A percentile compares a stretch with the other conserved stretches of the same genome.
These are phyloP conservation scores for Lithobius niger DNA, from an alignment of 1,140 invertebrate species.

Conservation along the genomic window DNA sequence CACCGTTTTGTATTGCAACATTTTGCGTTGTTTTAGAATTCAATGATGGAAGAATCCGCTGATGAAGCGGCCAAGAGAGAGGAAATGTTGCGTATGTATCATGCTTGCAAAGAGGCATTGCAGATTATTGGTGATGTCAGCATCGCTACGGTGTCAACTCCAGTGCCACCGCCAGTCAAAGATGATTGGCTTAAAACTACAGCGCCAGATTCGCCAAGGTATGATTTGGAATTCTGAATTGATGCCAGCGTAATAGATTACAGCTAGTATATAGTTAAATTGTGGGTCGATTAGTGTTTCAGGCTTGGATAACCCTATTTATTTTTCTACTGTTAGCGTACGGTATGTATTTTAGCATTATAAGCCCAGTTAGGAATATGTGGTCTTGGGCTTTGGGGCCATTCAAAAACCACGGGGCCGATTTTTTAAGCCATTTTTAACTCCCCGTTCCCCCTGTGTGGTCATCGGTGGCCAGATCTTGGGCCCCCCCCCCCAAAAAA, in stretches of 20 bases:
- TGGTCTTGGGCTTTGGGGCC: too few species aligned
- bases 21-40: slow-evolving; percentile 43
- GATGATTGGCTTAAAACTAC: slow-evolving; percentile 68
- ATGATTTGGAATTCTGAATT: too few species aligned
- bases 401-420: too few species aligned
- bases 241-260: not conserved
- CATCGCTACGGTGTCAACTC: slow-evolving; percentile 87
- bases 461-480: too few species aligned
- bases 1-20: not conserved
- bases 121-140: slow-evolving; percentile 96
- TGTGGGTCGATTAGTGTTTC: not conserved
- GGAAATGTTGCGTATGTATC: slow-evolving; percentile 98
- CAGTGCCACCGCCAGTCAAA: slow-evolving; percentile 73
- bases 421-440: too few species aligned
- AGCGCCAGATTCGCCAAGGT: slow-evolving; percentile 43
- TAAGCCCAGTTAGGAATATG: too few species aligned
- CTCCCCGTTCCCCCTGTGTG: too few species aligned
- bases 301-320: not conserved
- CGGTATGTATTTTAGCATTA: too few species aligned
- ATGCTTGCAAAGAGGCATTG: slow-evolving; percentile 97
- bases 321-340: slow-evolving; percentile 5
- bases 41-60: slow-evolving; percentile 98
- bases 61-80: slow-evolving; percentile 94
- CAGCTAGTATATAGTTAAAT: not conserved
- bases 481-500: too few species aligned